phyloP scores from a whole-genome alignment of 1,140 invertebrate genomes.

The Drosophila parvula region DNA sequence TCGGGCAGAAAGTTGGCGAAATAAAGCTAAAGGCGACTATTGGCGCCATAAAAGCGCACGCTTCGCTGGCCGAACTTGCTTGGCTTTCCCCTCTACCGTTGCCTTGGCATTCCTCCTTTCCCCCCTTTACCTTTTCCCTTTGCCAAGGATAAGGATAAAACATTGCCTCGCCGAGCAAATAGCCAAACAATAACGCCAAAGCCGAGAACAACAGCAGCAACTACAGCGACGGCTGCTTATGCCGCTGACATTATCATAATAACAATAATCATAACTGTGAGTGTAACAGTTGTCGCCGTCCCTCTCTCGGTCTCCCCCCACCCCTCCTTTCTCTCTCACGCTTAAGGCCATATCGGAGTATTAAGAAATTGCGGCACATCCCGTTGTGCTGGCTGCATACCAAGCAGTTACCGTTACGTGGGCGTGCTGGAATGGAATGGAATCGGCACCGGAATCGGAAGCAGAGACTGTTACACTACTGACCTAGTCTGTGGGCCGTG shows the following conservation, averaged over 20 bases:
- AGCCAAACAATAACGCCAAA: constrained; percentile 58
- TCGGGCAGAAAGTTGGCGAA: constrained; percentile 15
- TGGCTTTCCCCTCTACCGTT: constrained; percentile 2
- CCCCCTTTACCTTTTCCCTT: no score
- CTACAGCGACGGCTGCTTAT: constrained; percentile 35
- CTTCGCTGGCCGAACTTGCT: constrained; percentile 45
- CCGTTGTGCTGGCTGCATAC: constrained; percentile 52
- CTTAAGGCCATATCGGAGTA: constrained; percentile 35
- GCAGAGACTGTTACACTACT: constrained; percentile 59
- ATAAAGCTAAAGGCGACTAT: constrained; percentile 38
- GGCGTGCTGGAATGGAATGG: constrained; percentile 24
- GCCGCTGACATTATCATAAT: constrained; percentile 73
- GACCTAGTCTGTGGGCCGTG: constrained; percentile 53
- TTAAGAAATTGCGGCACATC: constrained; percentile 60
- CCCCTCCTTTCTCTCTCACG: neutral
- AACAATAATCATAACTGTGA: constrained; percentile 78
- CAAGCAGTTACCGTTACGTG: constrained; percentile 31
- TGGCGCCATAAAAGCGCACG: constrained; percentile 57
- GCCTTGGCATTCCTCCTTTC: neutral
- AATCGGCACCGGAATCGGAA: constrained; percentile 23
- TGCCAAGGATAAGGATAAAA: constrained; percentile 11
- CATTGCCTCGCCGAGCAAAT: constrained; percentile 53
- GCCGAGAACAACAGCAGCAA: constrained; percentile 38
- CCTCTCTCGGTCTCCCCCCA: neutral
- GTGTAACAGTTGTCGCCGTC: constrained; percentile 64